phyloP scores from a whole-genome alignment of 2,888 invertebrate genomes.

The Mythimna pallens region DNA sequence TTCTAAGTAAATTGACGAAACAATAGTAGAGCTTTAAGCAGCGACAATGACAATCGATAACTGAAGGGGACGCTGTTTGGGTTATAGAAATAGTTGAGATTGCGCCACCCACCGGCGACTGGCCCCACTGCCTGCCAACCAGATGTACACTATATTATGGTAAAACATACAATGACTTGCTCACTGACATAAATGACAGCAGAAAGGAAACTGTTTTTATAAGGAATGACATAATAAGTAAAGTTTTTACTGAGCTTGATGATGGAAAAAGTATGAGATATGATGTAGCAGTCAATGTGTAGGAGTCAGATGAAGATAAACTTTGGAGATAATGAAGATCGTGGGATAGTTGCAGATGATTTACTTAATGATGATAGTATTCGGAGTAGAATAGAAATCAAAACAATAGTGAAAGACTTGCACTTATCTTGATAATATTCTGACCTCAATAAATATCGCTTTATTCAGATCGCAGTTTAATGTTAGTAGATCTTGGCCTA shows the following conservation, averaged over 20 bases:
- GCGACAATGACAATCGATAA: constrained; percentile 79
- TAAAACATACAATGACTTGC: constrained; percentile 61
- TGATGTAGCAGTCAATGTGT: constrained; percentile 31
- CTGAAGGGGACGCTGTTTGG: constrained; percentile 74
- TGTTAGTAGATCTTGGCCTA: neutral
- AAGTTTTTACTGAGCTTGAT: constrained; percentile 26
- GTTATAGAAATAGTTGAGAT: constrained; percentile 73
- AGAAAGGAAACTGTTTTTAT: constrained; percentile 58
- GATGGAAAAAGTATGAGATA: constrained; percentile 31
- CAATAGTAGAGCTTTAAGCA: constrained; percentile 56
- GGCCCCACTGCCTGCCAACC: constrained; percentile 66
- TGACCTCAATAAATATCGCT: neutral
- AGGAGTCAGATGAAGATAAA: constrained; percentile 5
- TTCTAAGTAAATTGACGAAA: constrained; percentile 23
- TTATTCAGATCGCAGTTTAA: neutral
- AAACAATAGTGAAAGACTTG: neutral
- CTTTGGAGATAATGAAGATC: constrained; percentile 9
- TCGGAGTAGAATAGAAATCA: too few species aligned
- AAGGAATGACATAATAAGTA: constrained; percentile 52
- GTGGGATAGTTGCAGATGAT: constrained; percentile 6
- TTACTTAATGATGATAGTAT: neutral
- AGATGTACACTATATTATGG: constrained; percentile 53
- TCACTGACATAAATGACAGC: constrained; percentile 58
- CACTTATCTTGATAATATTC: neutral
- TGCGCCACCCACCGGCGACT: constrained; percentile 73